These are phyloP conservation scores for Herpetotheres cachinnans DNA, from an alignment of 2,113 vertebrate genomes.

Conservation along the genomic window DNA sequence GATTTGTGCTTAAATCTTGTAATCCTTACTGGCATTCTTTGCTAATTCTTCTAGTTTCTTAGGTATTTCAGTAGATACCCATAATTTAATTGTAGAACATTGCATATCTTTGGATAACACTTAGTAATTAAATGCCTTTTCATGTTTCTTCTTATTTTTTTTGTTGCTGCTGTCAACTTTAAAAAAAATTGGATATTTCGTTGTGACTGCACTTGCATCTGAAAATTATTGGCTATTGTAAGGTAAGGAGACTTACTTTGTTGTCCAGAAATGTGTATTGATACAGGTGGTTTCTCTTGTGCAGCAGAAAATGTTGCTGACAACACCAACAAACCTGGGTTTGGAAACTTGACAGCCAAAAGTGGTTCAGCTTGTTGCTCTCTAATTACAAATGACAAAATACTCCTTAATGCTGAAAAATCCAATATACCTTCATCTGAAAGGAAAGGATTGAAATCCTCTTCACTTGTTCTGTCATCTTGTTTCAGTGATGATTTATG, in stretches of 20 bases:
- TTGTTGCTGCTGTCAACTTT: slow-evolving; percentile 68
- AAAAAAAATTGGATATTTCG: slow-evolving; percentile 41
- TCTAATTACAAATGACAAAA: slow-evolving; percentile 44
- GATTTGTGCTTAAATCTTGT: neutral
- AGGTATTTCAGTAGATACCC: neutral
- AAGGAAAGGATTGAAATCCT: slow-evolving; percentile 60
- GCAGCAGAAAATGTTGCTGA: slow-evolving; percentile 31
- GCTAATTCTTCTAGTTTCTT: neutral
- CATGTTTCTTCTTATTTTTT: slow-evolving; percentile 73
- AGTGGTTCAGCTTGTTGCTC: slow-evolving; percentile 52
- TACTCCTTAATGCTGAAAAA: slow-evolving; percentile 53
- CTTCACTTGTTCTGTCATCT: slow-evolving; percentile 50
- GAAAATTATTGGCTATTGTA: slow-evolving; percentile 92
- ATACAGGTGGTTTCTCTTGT: slow-evolving; percentile 46
- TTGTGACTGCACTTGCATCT: slow-evolving; percentile 53
- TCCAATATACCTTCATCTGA: slow-evolving; percentile 33
- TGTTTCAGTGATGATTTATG: slow-evolving; percentile 51
- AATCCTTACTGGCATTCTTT: neutral
- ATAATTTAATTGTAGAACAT: neutral
- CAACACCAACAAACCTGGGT: slow-evolving; percentile 32
- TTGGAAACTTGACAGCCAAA: slow-evolving; percentile 60
- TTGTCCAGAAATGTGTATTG: slow-evolving; percentile 69
- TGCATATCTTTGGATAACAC: slow-evolving; percentile 21
- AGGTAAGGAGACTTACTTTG: slow-evolving; percentile 97
- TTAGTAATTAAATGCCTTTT: slow-evolving; percentile 95